A percentile compares a stretch with the other conserved stretches of the same genome.
These are phyloP conservation scores for Perccottus glenii DNA, from an alignment of 2,113 vertebrate genomes.

Conservation along the genomic window DNA sequence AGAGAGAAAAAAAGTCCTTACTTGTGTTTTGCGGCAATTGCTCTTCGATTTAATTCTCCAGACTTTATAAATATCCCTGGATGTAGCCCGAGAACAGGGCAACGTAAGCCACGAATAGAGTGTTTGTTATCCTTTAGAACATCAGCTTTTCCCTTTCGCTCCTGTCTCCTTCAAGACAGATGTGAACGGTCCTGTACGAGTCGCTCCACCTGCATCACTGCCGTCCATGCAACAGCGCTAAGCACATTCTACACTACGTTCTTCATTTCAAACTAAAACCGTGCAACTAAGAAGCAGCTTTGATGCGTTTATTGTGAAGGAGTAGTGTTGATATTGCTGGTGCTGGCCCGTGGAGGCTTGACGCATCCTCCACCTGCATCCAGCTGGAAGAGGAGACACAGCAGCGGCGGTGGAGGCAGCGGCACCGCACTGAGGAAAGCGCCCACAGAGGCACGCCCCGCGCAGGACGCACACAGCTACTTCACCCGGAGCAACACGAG, in stretches of 20 bases:
- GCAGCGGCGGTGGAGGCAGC: slow-evolving; percentile 45
- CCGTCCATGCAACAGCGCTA: slow-evolving; percentile 29
- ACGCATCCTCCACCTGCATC: slow-evolving; percentile 56
- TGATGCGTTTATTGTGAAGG: slow-evolving; percentile 50
- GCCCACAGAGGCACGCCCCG: slow-evolving; percentile 67
- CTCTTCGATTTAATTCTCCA: slow-evolving; percentile 52
- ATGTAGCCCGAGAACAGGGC: slow-evolving; percentile 14
- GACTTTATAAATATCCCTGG: slow-evolving; percentile 70
- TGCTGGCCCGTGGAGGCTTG: slow-evolving; percentile 18
- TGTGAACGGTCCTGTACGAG: slow-evolving; percentile 72
- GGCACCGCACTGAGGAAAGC: slow-evolving; percentile 58
- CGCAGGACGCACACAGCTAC: slow-evolving; percentile 49
- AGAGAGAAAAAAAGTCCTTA: slow-evolving; percentile 67
- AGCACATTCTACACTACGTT: slow-evolving; percentile 4
- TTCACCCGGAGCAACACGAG: slow-evolving; percentile 33
- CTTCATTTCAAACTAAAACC: slow-evolving; percentile 51
- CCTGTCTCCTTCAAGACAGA: slow-evolving; percentile 73
- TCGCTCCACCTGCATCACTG: slow-evolving; percentile 76
- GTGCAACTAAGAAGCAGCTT: fast-evolving
- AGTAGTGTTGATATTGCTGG: background rate
- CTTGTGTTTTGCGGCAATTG: slow-evolving; percentile 70
- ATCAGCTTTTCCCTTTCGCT: slow-evolving; percentile 44
- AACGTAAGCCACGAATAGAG: slow-evolving; percentile 24
- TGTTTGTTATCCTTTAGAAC: slow-evolving; percentile 64
- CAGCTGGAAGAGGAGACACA: slow-evolving; percentile 37